phyloP scores from a whole-genome alignment of 2,797 vertebrate genomes.

The Petrocephalus sullivani region DNA sequence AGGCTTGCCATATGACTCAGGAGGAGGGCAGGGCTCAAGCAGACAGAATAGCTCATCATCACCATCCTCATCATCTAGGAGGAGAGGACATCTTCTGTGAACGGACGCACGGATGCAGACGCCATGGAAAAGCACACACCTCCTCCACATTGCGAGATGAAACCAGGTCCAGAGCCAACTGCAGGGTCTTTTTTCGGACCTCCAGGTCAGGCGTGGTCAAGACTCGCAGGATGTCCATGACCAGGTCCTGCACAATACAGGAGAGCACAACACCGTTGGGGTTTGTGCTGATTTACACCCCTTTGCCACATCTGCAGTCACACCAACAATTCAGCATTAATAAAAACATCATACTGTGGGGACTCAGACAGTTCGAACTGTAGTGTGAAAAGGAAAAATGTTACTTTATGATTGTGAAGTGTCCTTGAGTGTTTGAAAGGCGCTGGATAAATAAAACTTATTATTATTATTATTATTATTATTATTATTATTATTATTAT shows the following conservation, averaged over 20 bases:
- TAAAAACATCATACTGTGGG: not conserved
- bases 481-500: too few species aligned
- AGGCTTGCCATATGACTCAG: not conserved
- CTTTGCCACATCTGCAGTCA: not conserved
- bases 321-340: not conserved
- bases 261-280: not conserved
- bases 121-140: not conserved
- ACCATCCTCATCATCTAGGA: not conserved
- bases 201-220: slow-evolving; percentile 92
- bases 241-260: slow-evolving; percentile 74
- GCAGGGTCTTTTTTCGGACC: slow-evolving; percentile 95
- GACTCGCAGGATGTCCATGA: slow-evolving; percentile 97
- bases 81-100: not conserved
- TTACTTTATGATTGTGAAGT: too few species aligned
- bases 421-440: too few species aligned
- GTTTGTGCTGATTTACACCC: not conserved
- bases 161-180: slow-evolving; percentile 90
- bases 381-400: not conserved
- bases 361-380: not conserved
- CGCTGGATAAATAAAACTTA: too few species aligned
- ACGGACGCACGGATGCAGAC: not conserved
- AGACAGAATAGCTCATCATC: not conserved
- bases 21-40: not conserved
- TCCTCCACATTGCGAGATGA: slow-evolving; percentile 94
- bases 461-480: too few species aligned